Percentiles rank a stretch among this genome's conserved stretches.
phyloP scores from a whole-genome alignment of 1,140 invertebrate genomes.

The Danaus plexippus region DNA sequence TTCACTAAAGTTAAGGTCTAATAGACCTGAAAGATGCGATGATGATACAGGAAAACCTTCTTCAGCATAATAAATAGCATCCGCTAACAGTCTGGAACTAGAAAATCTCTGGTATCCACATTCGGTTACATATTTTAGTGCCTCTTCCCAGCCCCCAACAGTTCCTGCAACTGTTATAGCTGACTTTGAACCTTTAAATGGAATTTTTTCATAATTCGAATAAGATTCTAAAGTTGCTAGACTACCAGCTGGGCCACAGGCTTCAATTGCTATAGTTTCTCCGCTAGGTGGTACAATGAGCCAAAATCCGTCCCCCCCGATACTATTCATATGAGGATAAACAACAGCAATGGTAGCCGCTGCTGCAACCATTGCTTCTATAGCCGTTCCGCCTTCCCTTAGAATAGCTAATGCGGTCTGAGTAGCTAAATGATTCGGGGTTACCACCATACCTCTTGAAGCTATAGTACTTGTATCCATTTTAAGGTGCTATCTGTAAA shows the following conservation, averaged over 20 bases:
- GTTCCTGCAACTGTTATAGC: constrained; percentile 54
- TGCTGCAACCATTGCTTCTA: constrained; percentile 56
- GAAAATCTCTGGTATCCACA: constrained; percentile 46
- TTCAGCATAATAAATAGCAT: constrained; percentile 56
- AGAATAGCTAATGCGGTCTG: constrained; percentile 53
- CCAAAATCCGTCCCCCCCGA: constrained; percentile 60
- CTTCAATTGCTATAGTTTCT: constrained; percentile 52
- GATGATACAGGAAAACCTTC: constrained; percentile 45
- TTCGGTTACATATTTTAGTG: constrained; percentile 50
- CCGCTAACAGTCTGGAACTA: constrained; percentile 37
- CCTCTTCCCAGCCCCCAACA: constrained; percentile 57
- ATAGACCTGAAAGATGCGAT: constrained; percentile 23
- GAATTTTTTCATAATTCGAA: constrained; percentile 34
- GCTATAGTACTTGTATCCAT: constrained; percentile 46
- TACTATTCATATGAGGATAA: constrained; percentile 57
- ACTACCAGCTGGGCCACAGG: constrained; percentile 50
- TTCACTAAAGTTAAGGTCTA: constrained; percentile 5
- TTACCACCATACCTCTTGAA: constrained; percentile 52
- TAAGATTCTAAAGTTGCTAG: constrained; percentile 43
- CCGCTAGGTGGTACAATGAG: constrained; percentile 51
- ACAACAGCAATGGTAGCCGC: constrained; percentile 57
- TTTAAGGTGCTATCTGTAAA: constrained; percentile 7
- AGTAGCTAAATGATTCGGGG: constrained; percentile 57
- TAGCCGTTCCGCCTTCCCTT: constrained; percentile 51
- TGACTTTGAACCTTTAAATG: constrained; percentile 41